phyloP scores from a whole-genome alignment of 2,888 invertebrate genomes.

The Caenorhabditis auriculariae region DNA sequence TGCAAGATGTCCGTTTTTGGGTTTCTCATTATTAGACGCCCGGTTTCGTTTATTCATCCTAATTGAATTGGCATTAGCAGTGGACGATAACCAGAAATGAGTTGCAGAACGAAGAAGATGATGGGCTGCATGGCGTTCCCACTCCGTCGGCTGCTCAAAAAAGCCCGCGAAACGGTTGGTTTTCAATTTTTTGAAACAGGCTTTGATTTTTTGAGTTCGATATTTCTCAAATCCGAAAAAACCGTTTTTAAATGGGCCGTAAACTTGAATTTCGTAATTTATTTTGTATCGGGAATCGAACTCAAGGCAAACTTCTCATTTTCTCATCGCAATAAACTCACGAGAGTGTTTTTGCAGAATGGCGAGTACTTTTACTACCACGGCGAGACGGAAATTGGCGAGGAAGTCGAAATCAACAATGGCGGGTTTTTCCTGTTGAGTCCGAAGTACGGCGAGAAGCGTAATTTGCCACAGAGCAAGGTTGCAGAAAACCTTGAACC shows the following conservation, averaged over 20 bases:
- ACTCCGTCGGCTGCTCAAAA: conserved; percentile 32
- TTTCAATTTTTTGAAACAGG: background rate
- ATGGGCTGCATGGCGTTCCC: conserved; percentile 55
- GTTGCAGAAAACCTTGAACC: conserved; percentile 7
- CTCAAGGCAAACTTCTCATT: too few relatives aligned
- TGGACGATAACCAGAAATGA: too few relatives aligned
- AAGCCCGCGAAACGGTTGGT: conserved; percentile 19
- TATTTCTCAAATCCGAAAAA: too few relatives aligned
- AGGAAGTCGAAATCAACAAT: conserved; percentile 36
- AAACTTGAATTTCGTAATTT: too few relatives aligned
- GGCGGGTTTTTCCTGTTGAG: conserved; percentile 52
- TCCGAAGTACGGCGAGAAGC: conserved; percentile 33
- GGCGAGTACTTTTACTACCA: conserved; percentile 8
- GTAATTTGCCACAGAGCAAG: conserved; percentile 46
- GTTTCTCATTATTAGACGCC: too few relatives aligned
- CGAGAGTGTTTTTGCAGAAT: background rate
- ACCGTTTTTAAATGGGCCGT: too few relatives aligned
- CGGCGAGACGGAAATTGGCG: conserved; percentile 5
- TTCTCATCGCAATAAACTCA: too few relatives aligned
- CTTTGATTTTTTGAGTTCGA: too few relatives aligned
- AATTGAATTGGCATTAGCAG: too few relatives aligned
- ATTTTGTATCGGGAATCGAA: too few relatives aligned
- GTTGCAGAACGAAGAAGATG: conserved; percentile 30
- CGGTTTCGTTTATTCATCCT: too few relatives aligned
- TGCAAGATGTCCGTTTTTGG: too few relatives aligned